Conservation (phyloP, 2,888 invertebrate genomes). For the Helobdella robusta region DNA sequence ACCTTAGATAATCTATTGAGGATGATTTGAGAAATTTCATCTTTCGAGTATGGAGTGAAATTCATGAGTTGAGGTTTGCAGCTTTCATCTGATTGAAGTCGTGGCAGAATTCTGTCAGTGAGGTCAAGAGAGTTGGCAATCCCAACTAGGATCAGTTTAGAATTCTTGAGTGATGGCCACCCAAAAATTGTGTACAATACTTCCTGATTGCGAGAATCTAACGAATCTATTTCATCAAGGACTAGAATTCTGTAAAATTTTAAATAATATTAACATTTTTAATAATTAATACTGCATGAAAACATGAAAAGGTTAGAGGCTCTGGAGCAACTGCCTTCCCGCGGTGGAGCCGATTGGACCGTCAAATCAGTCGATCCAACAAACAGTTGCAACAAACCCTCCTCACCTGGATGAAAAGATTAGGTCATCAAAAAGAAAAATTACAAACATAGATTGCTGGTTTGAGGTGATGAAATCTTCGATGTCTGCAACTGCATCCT, state of each 20-base stretch:
- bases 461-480: conserved; percentile 8
- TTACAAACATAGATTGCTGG: conserved; percentile 4
- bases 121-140: conserved; percentile 91
- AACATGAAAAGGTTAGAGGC: no score
- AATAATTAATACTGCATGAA: no score
- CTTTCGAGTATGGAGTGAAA: conserved; percentile 81
- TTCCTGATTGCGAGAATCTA: conserved; percentile 66
- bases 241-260: conserved; percentile 57
- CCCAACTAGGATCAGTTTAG: conserved; percentile 71
- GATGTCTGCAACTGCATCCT: conserved; percentile 19
- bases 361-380: no score
- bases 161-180: conserved; percentile 67
- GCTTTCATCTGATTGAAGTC: conserved; percentile 66
- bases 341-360: no score
- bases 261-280: neutral
- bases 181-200: conserved; percentile 86
- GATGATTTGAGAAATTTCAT: conserved; percentile 78
- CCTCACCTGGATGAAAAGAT: no score
- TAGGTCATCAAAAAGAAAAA: neutral
- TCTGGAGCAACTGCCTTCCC: no score
- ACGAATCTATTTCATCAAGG: conserved; percentile 88
- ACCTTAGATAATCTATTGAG: conserved; percentile 62
- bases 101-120: conserved; percentile 76
- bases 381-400: no score
- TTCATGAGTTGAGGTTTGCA: conserved; percentile 60